A percentile compares a stretch with the other conserved stretches of the same genome.
phyloP scores from a whole-genome alignment of 2,797 vertebrate genomes.

The Hippopotamyrus pictus region DNA sequence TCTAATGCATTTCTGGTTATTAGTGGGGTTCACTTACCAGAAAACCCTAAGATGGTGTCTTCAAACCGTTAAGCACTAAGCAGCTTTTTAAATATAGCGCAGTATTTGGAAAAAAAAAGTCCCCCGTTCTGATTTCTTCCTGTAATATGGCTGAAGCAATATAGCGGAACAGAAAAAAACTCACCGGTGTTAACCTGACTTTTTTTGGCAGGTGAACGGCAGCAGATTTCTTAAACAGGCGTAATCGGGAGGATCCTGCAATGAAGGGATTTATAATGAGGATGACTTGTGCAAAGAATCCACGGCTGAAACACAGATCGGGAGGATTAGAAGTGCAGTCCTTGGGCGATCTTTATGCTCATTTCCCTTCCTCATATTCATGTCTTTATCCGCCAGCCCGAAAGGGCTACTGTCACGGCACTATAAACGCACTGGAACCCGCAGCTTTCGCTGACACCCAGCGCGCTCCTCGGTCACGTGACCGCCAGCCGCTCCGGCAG shows the following conservation, averaged over 20 bases:
- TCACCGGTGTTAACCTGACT: not conserved
- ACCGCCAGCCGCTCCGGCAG: not conserved
- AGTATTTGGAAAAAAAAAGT: not conserved
- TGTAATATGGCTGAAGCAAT: not conserved
- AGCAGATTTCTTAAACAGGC: not conserved
- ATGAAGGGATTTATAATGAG: not conserved
- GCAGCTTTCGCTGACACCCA: slow-evolving; percentile 8
- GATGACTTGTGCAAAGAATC: not conserved
- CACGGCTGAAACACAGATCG: not conserved
- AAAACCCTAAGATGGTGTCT: not conserved
- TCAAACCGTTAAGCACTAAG: not conserved
- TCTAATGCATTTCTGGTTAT: not conserved
- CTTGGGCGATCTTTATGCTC: not conserved
- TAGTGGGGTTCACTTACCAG: not conserved
- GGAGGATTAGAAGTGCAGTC: not conserved
- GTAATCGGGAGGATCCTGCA: not conserved
- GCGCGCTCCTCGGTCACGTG: slow-evolving; percentile 15
- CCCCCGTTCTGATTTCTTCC: not conserved
- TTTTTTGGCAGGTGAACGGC: slow-evolving; percentile 9
- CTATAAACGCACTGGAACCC: slow-evolving; percentile 2
- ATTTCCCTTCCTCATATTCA: not conserved
- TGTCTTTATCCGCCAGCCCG: not conserved
- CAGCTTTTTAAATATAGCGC: not conserved
- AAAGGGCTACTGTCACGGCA: not conserved
- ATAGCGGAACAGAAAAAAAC: not conserved